These are phyloP conservation scores for Alviniconcha marisindica DNA, from an alignment of 1,140 invertebrate genomes.

Conservation along the genomic window DNA sequence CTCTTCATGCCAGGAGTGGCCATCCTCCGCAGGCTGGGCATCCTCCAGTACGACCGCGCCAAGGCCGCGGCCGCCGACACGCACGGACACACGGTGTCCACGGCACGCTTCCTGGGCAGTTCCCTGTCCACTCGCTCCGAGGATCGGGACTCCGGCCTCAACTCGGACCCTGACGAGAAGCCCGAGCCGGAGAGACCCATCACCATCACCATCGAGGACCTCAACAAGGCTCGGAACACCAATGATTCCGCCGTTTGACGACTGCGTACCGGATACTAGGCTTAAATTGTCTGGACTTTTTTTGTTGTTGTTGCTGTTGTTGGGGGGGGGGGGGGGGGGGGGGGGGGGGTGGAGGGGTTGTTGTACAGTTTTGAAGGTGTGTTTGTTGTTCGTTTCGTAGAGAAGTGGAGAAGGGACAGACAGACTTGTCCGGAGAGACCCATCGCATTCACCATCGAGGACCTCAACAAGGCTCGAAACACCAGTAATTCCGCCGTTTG, in stretches of 20 bases:
- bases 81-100: slow-evolving; percentile 57
- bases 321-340: background rate
- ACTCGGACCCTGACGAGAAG: slow-evolving; percentile 47
- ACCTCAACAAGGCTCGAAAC: background rate
- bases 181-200: slow-evolving; percentile 36
- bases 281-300: background rate
- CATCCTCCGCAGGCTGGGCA: slow-evolving; percentile 56
- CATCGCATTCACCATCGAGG: slow-evolving; percentile 36
- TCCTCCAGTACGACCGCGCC: slow-evolving; percentile 53
- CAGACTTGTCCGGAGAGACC: slow-evolving; percentile 38
- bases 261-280: background rate
- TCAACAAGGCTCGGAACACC: background rate
- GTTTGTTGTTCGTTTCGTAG: background rate
- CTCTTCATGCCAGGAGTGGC: slow-evolving; percentile 67
- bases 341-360: background rate
- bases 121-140: slow-evolving; percentile 44
- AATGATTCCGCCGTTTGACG: background rate
- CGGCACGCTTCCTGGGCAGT: slow-evolving; percentile 56
- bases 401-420: too few relatives aligned
- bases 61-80: slow-evolving; percentile 56
- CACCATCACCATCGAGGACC: slow-evolving; percentile 37
- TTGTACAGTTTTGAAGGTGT: background rate
- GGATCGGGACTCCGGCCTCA: slow-evolving; percentile 58
- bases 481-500: background rate
- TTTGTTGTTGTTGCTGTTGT: background rate